Percentiles rank a stretch among this genome's conserved stretches.
These are phyloP conservation scores for Cremastinae sp. DNA, from an alignment of 2,888 invertebrate species.

Conservation along the genomic window DNA sequence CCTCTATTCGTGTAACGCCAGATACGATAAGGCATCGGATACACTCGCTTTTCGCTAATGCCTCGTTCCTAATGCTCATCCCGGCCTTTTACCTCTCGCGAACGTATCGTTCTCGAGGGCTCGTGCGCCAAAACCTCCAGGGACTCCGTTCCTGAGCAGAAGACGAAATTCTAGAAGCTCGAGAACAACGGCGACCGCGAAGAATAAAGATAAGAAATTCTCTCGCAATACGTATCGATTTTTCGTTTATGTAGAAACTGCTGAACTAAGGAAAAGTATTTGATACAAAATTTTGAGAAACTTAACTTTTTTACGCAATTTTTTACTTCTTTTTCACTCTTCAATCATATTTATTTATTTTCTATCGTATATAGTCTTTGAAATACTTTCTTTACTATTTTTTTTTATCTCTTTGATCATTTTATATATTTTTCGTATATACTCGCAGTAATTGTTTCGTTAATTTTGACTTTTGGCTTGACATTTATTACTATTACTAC, in stretches of 20 bases:
- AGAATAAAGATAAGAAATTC: conserved; percentile 8
- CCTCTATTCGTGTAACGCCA: conserved; percentile 12
- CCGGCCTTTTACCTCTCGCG: conserved; percentile 16
- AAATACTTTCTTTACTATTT: no score
- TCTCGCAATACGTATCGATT: conserved; percentile 10
- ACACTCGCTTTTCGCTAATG: conserved; percentile 35
- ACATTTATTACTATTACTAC: no score
- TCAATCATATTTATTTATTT: no score
- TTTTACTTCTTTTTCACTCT: no score
- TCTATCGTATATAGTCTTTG: no score
- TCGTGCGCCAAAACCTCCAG: conserved; percentile 9
- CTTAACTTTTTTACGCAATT: no score
- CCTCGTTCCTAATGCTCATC: conserved; percentile 18
- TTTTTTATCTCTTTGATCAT: no score
- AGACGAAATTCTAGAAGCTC: conserved; percentile 15
- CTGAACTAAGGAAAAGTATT: no score
- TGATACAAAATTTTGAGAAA: no score
- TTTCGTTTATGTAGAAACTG: background rate
- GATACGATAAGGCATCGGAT: conserved; percentile 7
- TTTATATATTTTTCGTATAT: no score
- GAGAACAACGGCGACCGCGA: conserved; percentile 8
- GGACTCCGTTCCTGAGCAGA: background rate
- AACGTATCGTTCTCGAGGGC: conserved; percentile 12
- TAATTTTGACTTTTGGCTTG: no score
- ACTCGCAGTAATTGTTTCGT: no score